phyloP scores from a whole-genome alignment of 2,113 vertebrate species.

The Podilymbus podiceps region DNA sequence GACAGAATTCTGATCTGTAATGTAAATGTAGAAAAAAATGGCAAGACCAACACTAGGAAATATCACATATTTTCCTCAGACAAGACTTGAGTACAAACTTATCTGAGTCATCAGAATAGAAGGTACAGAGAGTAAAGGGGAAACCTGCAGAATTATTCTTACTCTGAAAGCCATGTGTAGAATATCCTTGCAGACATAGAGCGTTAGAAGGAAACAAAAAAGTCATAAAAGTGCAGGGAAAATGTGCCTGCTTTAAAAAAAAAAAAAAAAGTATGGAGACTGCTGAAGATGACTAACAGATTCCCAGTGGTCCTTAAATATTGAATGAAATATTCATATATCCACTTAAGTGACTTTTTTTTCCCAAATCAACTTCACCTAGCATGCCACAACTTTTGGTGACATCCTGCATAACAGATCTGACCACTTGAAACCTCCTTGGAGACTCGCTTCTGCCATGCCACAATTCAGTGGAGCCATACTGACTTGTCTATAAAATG shows the following conservation, averaged over 20 bases:
- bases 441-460: not conserved
- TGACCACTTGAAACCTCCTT: not conserved
- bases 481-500: not conserved
- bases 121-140: not conserved
- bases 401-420: not conserved
- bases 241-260: not conserved
- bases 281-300: not conserved
- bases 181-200: not conserved
- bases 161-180: not conserved
- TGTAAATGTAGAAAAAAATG: accelerated
- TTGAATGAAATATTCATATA: not conserved
- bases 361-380: not conserved
- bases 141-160: not conserved
- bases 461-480: accelerated
- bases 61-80: not conserved
- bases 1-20: not conserved
- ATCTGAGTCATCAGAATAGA: not conserved
- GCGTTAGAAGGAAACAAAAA: not conserved
- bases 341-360: accelerated
- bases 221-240: not conserved
- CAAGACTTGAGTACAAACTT: not conserved
- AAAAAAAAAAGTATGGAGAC: not conserved
- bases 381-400: not conserved
- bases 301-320: not conserved
- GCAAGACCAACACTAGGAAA: not conserved